phyloP scores from a whole-genome alignment of 2,888 invertebrate species.

The Acrobasis consociella region DNA sequence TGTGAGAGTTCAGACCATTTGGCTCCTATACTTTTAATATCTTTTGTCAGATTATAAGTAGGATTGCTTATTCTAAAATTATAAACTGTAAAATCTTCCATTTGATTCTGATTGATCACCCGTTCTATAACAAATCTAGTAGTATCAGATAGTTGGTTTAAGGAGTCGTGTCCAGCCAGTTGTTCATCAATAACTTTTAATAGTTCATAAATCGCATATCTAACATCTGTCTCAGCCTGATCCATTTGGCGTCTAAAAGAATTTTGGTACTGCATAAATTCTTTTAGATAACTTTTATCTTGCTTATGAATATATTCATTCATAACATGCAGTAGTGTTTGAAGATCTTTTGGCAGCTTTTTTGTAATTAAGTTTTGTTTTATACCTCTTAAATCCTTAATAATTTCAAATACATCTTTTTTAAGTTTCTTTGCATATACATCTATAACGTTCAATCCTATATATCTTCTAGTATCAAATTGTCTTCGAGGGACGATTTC shows the following conservation, averaged over 20 bases:
- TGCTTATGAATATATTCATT: conserved; percentile 49
- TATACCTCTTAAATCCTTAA: conserved; percentile 50
- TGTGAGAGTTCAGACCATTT: conserved; percentile 47
- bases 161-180: conserved; percentile 38
- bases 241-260: conserved; percentile 24
- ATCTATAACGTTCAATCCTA: conserved; percentile 31
- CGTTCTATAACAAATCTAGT: conserved; percentile 49
- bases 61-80: conserved; percentile 39
- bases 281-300: conserved; percentile 29
- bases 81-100: conserved; percentile 38
- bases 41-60: conserved; percentile 47
- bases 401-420: conserved; percentile 55
- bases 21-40: conserved; percentile 48
- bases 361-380: conserved; percentile 40
- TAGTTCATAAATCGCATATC: conserved; percentile 44
- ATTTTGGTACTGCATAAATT: conserved; percentile 23
- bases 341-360: conserved; percentile 47
- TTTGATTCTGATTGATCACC: conserved; percentile 46
- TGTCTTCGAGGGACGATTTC: conserved; percentile 41
- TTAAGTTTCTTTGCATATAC: conserved; percentile 55
- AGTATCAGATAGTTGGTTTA: conserved; percentile 43
- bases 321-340: conserved; percentile 48
- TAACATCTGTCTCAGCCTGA: conserved; percentile 26
- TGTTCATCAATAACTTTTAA: conserved; percentile 48
- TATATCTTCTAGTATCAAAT: conserved; percentile 37